Conservation (phyloP, 53 echinoderm and acorn worm genomes). For the Paelopatides confundens region DNA sequence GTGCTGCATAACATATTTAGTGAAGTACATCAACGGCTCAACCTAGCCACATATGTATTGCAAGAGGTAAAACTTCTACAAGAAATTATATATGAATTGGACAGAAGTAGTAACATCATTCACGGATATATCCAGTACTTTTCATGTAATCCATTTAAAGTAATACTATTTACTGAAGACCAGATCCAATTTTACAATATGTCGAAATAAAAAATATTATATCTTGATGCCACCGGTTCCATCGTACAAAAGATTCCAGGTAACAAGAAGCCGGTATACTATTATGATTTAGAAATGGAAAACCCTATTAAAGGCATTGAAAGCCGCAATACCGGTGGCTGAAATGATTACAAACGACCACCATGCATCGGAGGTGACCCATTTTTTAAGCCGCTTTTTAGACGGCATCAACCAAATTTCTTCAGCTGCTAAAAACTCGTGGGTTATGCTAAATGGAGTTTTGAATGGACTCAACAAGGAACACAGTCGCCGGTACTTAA, state of each 20-base stretch:
- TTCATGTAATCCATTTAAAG: neutral
- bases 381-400: neutral
- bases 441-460: neutral
- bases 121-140: neutral
- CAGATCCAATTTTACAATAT: neutral
- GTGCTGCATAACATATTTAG: neutral
- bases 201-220: neutral
- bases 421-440: neutral
- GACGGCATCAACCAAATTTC: neutral
- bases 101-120: neutral
- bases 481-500: neutral
- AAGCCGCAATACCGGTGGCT: neutral
- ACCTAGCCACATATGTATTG: neutral
- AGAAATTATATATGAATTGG: neutral
- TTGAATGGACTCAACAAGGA: neutral
- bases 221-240: neutral
- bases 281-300: neutral
- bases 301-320: neutral
- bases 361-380: neutral
- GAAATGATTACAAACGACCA: neutral
- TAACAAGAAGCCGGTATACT: neutral
- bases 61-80: neutral
- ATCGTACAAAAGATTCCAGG: neutral
- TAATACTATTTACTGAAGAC: neutral
- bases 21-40: neutral